These are phyloP conservation scores for rabbit (Oryctolagus cuniculus) DNA, from an alignment of 2,113 vertebrate species.

Conservation along the genomic window DNA sequence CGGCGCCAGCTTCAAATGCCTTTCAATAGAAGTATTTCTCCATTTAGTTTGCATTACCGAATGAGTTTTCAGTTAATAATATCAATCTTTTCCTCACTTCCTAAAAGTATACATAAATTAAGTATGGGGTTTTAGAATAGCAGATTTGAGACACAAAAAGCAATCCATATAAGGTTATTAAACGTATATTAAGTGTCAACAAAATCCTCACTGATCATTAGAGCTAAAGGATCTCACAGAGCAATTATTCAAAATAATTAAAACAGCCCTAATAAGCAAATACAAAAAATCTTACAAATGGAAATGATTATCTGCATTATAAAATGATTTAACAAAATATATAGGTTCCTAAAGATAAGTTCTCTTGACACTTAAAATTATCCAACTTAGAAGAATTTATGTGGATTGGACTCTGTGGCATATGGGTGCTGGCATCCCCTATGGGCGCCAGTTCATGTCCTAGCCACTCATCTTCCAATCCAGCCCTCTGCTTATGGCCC, in stretches of 20 bases:
- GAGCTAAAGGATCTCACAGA: background rate
- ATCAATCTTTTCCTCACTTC: conserved; percentile 17
- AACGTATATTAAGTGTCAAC: background rate
- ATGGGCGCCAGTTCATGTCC: too few relatives aligned
- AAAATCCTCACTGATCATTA: conserved; percentile 1
- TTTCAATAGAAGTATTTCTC: background rate
- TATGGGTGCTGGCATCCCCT: too few relatives aligned
- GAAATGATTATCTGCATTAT: background rate
- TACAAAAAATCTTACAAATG: conserved; percentile 17
- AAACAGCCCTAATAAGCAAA: background rate
- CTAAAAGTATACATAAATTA: background rate
- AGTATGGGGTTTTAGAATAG: conserved; percentile 5
- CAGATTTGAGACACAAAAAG: conserved; percentile 3
- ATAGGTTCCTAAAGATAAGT: background rate
- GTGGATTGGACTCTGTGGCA: too few relatives aligned
- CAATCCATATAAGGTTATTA: background rate
- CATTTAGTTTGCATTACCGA: background rate
- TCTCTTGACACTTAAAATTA: background rate
- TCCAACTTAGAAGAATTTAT: background rate
- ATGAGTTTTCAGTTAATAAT: background rate
- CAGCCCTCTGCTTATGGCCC: too few relatives aligned
- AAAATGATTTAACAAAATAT: conserved; percentile 2
- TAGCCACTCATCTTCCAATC: too few relatives aligned
- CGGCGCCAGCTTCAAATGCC: conserved; percentile 30
- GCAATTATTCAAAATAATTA: background rate